These are phyloP conservation scores for Perdita meconis DNA, from an alignment of 2,888 invertebrate species.

Conservation along the genomic window DNA sequence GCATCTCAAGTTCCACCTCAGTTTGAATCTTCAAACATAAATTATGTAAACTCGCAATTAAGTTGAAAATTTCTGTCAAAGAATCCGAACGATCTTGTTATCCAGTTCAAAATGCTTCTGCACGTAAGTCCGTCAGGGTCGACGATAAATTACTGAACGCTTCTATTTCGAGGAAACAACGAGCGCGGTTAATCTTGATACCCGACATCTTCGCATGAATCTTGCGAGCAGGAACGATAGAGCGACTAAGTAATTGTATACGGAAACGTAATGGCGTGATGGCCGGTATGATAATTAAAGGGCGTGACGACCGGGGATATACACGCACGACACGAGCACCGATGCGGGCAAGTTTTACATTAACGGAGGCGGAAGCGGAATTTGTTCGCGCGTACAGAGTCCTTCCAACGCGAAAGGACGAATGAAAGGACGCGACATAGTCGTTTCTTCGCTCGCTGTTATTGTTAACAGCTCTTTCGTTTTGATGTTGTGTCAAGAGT, in stretches of 20 bases:
- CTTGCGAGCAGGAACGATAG: slow-evolving; percentile 51
- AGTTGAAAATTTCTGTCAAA: neutral
- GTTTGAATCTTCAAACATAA: neutral
- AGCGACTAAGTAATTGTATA: slow-evolving; percentile 73
- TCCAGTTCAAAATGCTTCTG: neutral
- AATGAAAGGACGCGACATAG: slow-evolving; percentile 6
- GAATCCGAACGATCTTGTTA: neutral
- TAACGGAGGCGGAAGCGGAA: slow-evolving; percentile 35
- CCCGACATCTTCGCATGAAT: slow-evolving; percentile 61
- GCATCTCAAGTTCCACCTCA: too few relatives aligned
- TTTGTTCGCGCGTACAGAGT: slow-evolving; percentile 31
- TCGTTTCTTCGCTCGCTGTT: neutral
- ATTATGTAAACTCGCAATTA: neutral
- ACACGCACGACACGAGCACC: slow-evolving; percentile 44
- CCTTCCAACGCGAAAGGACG: slow-evolving; percentile 3
- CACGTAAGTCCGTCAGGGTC: slow-evolving; percentile 12
- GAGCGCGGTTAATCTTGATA: slow-evolving; percentile 56
- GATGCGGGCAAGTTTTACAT: slow-evolving; percentile 49
- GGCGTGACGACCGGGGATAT: slow-evolving; percentile 65
- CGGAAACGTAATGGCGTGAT: slow-evolving; percentile 71
- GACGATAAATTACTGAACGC: slow-evolving; percentile 45
- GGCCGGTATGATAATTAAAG: slow-evolving; percentile 74
- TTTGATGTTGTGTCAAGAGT: too few relatives aligned
- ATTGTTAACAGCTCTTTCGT: slow-evolving; percentile 20
- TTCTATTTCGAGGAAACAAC: slow-evolving; percentile 57